These are phyloP conservation scores for Limnephilus marmoratus DNA, from an alignment of 2,888 invertebrate genomes.

Conservation along the genomic window DNA sequence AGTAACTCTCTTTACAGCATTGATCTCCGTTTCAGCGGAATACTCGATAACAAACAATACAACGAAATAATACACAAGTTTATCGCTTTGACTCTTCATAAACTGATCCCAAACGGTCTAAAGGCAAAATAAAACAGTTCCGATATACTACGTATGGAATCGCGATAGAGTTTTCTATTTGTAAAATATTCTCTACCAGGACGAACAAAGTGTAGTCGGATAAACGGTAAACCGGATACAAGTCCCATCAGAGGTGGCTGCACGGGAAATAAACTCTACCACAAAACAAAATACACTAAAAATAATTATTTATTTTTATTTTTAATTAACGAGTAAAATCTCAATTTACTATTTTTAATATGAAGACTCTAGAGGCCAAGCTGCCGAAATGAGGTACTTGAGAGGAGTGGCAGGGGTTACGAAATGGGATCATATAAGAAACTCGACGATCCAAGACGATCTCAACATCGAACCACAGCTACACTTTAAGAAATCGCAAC, in stretches of 20 bases:
- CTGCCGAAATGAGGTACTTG: too few relatives aligned
- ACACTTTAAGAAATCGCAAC: too few relatives aligned
- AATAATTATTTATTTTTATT: too few relatives aligned
- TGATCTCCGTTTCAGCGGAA: neutral
- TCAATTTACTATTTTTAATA: too few relatives aligned
- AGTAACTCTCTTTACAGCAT: neutral
- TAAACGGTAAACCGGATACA: neutral
- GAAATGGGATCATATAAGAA: too few relatives aligned
- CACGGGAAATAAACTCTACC: neutral
- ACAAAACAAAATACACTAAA: neutral
- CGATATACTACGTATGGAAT: neutral
- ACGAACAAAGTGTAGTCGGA: neutral
- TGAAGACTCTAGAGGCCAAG: too few relatives aligned
- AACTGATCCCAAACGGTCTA: neutral
- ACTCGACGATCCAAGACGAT: too few relatives aligned
- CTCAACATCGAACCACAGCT: too few relatives aligned
- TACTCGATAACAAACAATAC: neutral
- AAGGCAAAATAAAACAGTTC: constrained; percentile 21
- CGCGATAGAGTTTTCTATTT: constrained; percentile 9
- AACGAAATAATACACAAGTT: neutral
- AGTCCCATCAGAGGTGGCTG: neutral
- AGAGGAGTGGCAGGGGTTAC: too few relatives aligned
- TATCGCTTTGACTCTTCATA: neutral
- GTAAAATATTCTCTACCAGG: constrained; percentile 10
- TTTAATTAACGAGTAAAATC: too few relatives aligned